Conservation (phyloP, 2,113 vertebrate genomes). For the Theristicus caerulescens region DNA sequence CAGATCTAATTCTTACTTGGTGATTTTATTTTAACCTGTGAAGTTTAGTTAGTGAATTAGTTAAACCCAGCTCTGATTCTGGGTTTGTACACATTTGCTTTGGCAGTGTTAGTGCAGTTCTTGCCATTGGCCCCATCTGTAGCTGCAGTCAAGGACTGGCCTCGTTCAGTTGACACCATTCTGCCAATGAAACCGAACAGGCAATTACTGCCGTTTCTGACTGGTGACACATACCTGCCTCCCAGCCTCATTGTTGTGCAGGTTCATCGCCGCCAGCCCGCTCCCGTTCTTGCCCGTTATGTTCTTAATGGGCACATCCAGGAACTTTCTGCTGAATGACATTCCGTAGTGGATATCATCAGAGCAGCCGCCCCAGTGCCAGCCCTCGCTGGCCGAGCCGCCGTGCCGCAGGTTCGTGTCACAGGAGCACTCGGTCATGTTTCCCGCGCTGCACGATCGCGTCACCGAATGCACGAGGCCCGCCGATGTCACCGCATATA, state of each 20-base stretch:
- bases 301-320: conserved; percentile 77
- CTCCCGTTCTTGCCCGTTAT: conserved; percentile 57
- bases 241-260: conserved; percentile 93
- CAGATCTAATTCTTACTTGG: background rate
- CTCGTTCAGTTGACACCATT: background rate
- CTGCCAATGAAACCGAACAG: background rate
- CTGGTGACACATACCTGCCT: conserved; percentile 82
- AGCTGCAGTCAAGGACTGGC: background rate
- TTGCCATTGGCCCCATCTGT: background rate
- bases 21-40: background rate
- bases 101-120: background rate
- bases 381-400: conserved; percentile 79
- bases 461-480: conserved; percentile 92
- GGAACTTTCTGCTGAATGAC: conserved; percentile 92
- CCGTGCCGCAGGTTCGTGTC: conserved; percentile 79
- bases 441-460: conserved; percentile 89
- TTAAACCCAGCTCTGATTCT: background rate
- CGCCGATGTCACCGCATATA: conserved; percentile 87
- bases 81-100: background rate
- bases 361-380: conserved; percentile 98
- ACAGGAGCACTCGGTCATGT: conserved; percentile 92
- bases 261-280: conserved; percentile 80
- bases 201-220: background rate
- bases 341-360: conserved; percentile 91
- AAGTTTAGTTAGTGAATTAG: background rate